Percentiles rank a stretch among this genome's conserved stretches.
Conservation (phyloP, 2,888 invertebrate species). For the Philaethria dido region DNA sequence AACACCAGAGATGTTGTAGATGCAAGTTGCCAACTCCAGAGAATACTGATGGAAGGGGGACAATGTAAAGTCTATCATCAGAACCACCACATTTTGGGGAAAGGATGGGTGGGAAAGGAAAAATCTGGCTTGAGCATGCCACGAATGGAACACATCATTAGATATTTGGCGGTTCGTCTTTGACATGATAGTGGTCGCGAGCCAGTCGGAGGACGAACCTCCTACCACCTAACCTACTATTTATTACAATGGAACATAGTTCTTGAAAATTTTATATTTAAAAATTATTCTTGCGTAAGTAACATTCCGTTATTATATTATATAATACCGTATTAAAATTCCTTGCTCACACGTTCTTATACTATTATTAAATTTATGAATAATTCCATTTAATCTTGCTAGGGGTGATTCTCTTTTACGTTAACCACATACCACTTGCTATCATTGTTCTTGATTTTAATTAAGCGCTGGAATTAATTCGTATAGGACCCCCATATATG, state of each 20-base stretch:
- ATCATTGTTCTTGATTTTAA: conserved; percentile 41
- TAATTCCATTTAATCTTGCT: conserved; percentile 30
- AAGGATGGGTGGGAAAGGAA: no score
- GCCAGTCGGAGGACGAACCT: no score
- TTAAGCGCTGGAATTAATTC: conserved; percentile 39
- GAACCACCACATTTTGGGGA: no score
- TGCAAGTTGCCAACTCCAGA: no score
- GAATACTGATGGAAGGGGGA: no score
- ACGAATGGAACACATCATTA: no score
- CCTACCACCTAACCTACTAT: no score
- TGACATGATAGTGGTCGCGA: no score
- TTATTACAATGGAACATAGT: neutral
- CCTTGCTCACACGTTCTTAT: neutral
- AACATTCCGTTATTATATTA: neutral
- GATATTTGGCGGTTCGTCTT: no score
- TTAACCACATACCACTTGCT: conserved; percentile 37
- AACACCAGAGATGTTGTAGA: no score
- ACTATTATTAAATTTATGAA: conserved; percentile 29
- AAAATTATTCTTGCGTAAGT: neutral
- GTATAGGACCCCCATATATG: conserved; percentile 17
- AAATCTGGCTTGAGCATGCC: no score
- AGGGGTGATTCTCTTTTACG: conserved; percentile 34
- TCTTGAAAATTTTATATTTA: neutral
- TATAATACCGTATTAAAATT: conserved; percentile 2
- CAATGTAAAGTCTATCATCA: no score